These are phyloP conservation scores for Pipistrellus kuhlii DNA, from an alignment of 2,797 vertebrate genomes.

Conservation along the genomic window DNA sequence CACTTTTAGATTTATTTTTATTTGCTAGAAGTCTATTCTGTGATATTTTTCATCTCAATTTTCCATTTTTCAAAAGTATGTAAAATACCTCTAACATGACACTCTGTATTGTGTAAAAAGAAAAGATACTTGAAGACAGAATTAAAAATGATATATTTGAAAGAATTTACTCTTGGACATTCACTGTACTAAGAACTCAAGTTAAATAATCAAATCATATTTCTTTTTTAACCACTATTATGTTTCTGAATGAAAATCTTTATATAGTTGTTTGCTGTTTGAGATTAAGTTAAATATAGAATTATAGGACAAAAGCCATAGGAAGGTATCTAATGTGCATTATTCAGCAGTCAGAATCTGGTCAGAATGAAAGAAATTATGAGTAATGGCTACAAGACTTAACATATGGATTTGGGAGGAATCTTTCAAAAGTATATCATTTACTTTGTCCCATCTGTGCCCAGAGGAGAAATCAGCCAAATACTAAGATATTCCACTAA, in stretches of 20 bases:
- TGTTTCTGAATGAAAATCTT: slow-evolving; percentile 60
- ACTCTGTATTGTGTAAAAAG: background rate
- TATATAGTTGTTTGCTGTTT: background rate
- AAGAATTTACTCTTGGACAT: slow-evolving; percentile 10
- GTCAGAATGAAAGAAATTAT: slow-evolving; percentile 42
- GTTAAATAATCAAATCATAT: background rate
- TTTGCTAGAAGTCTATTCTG: background rate
- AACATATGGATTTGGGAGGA: background rate
- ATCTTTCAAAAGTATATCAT: slow-evolving; percentile 27
- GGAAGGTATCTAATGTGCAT: background rate
- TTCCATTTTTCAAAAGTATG: background rate
- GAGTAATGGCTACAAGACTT: background rate
- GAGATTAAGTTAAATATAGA: slow-evolving; percentile 38
- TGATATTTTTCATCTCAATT: slow-evolving; percentile 30
- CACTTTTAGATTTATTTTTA: slow-evolving; percentile 12
- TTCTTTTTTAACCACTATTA: slow-evolving; percentile 41
- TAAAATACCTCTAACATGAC: background rate
- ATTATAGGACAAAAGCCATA: slow-evolving; percentile 2
- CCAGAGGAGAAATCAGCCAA: slow-evolving; percentile 49
- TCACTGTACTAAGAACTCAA: slow-evolving; percentile 14
- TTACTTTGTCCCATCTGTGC: slow-evolving; percentile 45
- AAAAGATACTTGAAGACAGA: background rate
- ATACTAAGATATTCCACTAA: background rate
- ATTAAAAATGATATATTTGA: slow-evolving; percentile 15
- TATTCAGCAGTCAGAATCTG: background rate